Percentiles rank a stretch among this genome's conserved stretches.
Conservation (phyloP, 1,140 invertebrate species). For the Trachelipus rathkii region DNA sequence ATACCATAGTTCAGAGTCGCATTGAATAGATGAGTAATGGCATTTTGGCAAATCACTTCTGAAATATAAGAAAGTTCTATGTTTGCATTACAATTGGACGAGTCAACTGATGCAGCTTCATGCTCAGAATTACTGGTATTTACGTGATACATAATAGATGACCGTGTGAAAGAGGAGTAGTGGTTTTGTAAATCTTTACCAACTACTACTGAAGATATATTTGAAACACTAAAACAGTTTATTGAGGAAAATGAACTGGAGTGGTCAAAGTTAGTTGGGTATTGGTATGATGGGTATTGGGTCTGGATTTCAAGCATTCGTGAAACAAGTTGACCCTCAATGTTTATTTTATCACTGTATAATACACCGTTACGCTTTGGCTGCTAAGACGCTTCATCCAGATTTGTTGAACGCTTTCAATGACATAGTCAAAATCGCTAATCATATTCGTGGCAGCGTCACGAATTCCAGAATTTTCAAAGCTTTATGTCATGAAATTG, state of each 20-base stretch:
- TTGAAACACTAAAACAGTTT: too few species aligned
- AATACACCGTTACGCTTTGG: conserved; percentile 25
- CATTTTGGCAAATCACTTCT: background rate
- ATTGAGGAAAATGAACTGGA: background rate
- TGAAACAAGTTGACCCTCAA: background rate
- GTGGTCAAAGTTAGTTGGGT: background rate
- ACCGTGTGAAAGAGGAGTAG: background rate
- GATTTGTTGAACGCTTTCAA: conserved; percentile 23
- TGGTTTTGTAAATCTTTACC: background rate
- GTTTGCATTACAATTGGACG: background rate
- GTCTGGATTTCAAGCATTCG: background rate
- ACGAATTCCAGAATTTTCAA: too few species aligned
- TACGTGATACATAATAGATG: background rate
- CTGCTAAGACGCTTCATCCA: conserved; percentile 18
- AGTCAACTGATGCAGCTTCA: background rate
- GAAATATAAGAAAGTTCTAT: background rate
- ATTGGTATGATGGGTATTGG: background rate
- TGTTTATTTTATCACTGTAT: conserved; percentile 25
- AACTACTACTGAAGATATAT: background rate
- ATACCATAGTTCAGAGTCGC: background rate
- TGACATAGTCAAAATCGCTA: conserved; percentile 14
- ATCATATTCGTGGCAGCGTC: too few species aligned
- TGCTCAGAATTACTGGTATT: background rate
- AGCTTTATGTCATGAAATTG: too few species aligned
- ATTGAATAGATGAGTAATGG: background rate